These are phyloP conservation scores for Yponomeuta sedellus DNA, from an alignment of 2,888 invertebrate species.

Conservation along the genomic window DNA sequence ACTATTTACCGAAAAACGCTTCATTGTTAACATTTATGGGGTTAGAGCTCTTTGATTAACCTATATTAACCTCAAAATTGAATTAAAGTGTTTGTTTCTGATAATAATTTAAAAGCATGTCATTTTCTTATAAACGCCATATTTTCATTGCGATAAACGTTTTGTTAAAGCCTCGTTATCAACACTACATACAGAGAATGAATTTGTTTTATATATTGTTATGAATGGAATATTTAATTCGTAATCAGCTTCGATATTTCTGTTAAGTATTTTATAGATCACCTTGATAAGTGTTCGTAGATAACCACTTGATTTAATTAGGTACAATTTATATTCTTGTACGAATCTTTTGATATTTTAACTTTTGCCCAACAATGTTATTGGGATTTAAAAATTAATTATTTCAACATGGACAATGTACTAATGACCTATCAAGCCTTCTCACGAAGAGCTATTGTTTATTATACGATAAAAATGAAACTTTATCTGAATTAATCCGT, in stretches of 20 bases:
- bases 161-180: conserved; percentile 6
- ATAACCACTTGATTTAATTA: conserved; percentile 17
- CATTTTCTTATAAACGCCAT: conserved; percentile 13
- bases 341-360: no score
- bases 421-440: no score
- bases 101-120: neutral
- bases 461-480: no score
- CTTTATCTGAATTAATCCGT: no score
- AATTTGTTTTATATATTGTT: conserved; percentile 21
- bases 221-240: conserved; percentile 31
- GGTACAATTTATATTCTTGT: no score
- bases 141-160: conserved; percentile 15
- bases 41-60: neutral
- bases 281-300: conserved; percentile 22
- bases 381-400: no score
- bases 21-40: conserved; percentile 1
- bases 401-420: no score
- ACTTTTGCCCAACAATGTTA: no score
- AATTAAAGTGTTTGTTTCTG: neutral
- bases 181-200: neutral
- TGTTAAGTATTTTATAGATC: conserved; percentile 24
- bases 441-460: no score
- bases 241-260: no score
- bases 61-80: neutral
- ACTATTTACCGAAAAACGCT: neutral